Evolutionary conservation across 2,888 invertebrate genomes (phyloP).

Genomic region (Plemyria rubiginata): DNA sequence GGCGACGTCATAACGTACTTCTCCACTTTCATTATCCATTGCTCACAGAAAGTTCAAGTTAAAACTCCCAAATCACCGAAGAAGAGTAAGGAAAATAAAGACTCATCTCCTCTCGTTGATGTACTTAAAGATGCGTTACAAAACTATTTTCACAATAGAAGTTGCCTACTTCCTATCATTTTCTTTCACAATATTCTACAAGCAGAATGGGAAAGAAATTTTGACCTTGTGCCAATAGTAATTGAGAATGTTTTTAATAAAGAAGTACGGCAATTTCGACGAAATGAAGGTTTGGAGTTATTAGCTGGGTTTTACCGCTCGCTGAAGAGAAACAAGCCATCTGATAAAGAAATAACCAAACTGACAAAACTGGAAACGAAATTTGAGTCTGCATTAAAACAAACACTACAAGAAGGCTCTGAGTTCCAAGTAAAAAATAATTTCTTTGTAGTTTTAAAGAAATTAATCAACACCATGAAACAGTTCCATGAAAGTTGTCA

Average conservation of each 20-base stretch:
- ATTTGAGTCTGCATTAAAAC: constrained; percentile 71
- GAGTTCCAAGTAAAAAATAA: constrained; percentile 82
- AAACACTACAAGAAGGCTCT: constrained; percentile 65
- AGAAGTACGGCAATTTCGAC: constrained; percentile 86
- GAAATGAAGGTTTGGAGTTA: constrained; percentile 88
- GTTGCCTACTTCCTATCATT: constrained; percentile 86
- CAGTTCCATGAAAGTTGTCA: constrained; percentile 72
- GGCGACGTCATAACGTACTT: constrained; percentile 87
- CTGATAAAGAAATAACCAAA: constrained; percentile 60
- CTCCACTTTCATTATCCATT: constrained; percentile 87
- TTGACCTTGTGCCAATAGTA: constrained; percentile 83
- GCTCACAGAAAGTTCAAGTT: constrained; percentile 81
- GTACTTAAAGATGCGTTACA: constrained; percentile 83
- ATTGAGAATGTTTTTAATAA: constrained; percentile 85
- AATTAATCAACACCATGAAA: constrained; percentile 81
- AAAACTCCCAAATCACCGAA: constrained; percentile 59
- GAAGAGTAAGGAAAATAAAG: constrained; percentile 53
- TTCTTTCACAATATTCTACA: constrained; percentile 88
- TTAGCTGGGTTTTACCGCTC: constrained; percentile 87
- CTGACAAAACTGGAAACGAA: constrained; percentile 73
- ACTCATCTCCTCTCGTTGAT: constrained; percentile 65
- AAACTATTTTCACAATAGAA: constrained; percentile 86
- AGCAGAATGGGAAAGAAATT: constrained; percentile 87
- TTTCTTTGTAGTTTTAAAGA: constrained; percentile 82
- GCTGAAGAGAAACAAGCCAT: constrained; percentile 76